Base-by-base conservation (phyloP, 2,888 invertebrate genomes). In the Daptonema setosum region DNA sequence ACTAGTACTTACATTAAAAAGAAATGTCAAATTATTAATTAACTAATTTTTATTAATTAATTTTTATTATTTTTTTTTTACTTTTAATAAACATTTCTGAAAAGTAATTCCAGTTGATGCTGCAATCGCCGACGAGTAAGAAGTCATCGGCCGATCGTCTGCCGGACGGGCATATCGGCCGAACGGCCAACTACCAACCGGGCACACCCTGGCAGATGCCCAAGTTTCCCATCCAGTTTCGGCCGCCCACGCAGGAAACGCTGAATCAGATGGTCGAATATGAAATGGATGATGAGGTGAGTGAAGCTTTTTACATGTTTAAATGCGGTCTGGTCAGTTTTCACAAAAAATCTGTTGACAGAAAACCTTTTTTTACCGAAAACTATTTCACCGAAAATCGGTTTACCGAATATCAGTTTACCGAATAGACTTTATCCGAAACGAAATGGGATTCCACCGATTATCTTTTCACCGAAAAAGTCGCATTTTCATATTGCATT, bases 231-330 rank as follows among this genome's bases (percentile, higher is more conserved):
- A 85, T 87, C 0, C 87, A 87, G 68, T 90, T 88, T 60, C 73
- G 76, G 65, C 78, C 87, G 59, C 91, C 87, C 70, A 88, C 91
- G 68, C 93, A 93, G 70, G 86, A 87, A 68, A 0, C 91, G 93
- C 71, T 91, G 93, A 70, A 74, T 93, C 28, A 88, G 58, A 86
- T 79, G 67, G 78, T 82, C 1, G 95, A 95, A 72, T 97, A 95
- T 76, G 95, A 95, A 75, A 83, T 93, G 63, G 95, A 97, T 71
- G 95, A 95, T 71, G 93, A 95, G 70, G 75, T 76, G 60, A 59
- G 58, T 45, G 8, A 47, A 11, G 22, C 14, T 11, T 5, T 5
- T 11, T 17, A 14, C 5, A 47, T 5, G 47, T n/a, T 11, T 17
- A 5, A 5, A 22, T n/a, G 5, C 5, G 22, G 17, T 47, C 11